phyloP scores from a whole-genome alignment of 2,888 invertebrate genomes.

The Scaptomyza reducta region DNA sequence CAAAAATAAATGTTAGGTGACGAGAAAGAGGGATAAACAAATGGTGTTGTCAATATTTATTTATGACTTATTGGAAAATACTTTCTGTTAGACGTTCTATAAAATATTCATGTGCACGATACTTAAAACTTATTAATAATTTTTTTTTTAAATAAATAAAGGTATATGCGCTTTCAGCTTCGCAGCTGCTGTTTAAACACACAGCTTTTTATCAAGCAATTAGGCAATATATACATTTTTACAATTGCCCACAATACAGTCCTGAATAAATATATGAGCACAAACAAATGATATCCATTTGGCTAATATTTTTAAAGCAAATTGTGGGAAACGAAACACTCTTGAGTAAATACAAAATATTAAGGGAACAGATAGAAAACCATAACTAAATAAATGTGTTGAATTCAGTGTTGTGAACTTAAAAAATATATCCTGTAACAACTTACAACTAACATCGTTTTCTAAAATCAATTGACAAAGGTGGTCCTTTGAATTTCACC shows the following conservation, averaged over 20 bases:
- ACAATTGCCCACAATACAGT: conserved; percentile 1
- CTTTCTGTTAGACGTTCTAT: not conserved
- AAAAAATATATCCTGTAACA: not conserved
- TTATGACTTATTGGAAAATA: not conserved
- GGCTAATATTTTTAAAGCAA: conserved; percentile 33
- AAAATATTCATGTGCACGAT: not conserved
- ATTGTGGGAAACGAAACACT: conserved; percentile 2
- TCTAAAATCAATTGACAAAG: not conserved
- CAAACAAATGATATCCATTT: conserved; percentile 33
- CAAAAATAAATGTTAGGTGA: conserved; percentile 17
- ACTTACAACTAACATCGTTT: not conserved
- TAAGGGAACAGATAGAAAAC: not conserved
- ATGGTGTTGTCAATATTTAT: not conserved
- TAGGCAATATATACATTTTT: too few relatives aligned
- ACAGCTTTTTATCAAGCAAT: too few relatives aligned
- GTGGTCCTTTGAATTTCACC: not conserved
- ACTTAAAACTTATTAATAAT: too few relatives aligned
- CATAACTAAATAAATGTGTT: not conserved
- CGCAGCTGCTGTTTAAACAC: too few relatives aligned
- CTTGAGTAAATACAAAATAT: conserved; percentile 6
- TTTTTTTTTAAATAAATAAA: too few relatives aligned
- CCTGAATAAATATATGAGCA: conserved; percentile 13
- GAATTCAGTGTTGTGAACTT: not conserved
- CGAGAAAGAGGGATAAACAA: not conserved
- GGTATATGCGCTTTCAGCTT: too few relatives aligned